Conservation (phyloP, 2,797 vertebrate species). For the Melanotaenia pygmaea region DNA sequence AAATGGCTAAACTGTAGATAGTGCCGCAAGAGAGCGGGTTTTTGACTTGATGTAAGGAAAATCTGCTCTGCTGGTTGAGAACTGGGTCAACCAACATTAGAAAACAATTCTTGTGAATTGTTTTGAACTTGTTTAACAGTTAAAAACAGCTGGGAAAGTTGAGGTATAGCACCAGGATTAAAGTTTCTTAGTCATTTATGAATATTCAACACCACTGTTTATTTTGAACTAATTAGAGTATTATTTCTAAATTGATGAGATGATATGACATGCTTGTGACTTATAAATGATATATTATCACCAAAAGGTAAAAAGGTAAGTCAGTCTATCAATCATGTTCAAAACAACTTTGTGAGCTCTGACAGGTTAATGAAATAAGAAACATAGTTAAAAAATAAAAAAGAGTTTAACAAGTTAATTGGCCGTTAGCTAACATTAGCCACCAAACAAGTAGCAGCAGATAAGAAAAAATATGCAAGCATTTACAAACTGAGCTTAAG, state of each 20-base stretch:
- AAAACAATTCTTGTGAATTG: constrained; percentile 52
- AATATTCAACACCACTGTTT: not conserved
- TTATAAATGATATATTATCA: not conserved
- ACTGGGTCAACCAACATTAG: constrained; percentile 43
- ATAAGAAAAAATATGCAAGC: not conserved
- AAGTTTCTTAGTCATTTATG: not conserved
- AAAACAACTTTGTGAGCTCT: too few species aligned
- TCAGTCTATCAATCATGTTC: not conserved
- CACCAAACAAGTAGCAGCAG: not conserved
- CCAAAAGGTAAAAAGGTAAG: not conserved
- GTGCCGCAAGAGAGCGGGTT: constrained; percentile 26
- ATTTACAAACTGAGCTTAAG: not conserved
- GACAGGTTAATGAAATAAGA: not conserved
- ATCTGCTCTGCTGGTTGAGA: constrained; percentile 38
- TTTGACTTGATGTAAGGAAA: constrained; percentile 45
- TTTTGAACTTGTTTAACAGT: constrained; percentile 46
- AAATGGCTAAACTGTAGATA: constrained; percentile 49
- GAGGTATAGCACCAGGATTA: not conserved
- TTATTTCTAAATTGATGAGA: not conserved
- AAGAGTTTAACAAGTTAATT: not conserved
- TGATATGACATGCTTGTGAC: not conserved
- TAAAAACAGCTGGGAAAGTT: constrained; percentile 25
- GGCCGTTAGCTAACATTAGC: not conserved
- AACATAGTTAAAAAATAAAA: not conserved
- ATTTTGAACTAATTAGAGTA: not conserved